Base-by-base conservation (phyloP, 2,888 invertebrate species). In the Zele albiditarsus region DNA sequence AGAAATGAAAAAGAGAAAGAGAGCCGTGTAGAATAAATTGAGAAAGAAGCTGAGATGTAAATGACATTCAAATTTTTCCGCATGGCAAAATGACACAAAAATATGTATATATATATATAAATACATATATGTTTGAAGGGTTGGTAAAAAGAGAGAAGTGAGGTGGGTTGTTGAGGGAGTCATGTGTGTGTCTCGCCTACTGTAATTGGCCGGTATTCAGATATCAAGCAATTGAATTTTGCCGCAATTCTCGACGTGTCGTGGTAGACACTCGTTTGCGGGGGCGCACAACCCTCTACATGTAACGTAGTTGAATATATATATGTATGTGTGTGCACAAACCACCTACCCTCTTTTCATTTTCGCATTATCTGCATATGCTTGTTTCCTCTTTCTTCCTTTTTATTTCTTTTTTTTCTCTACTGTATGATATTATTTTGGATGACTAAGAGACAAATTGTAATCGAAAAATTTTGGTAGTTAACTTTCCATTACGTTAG, bases 141-240 rank as follows among this genome's bases (percentile, higher is more conserved):
- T 49, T 66, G 65, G 20, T 38, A 25, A n/a, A 12, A 75, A 70
- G 20, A 20, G 53, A 60, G 25, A 6, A 66, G 66, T 27, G 20
- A 23, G 8, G 20, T 53, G 53, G n/a, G n/a, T 53, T 53, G 20
- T 53, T 53, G 53, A 53, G 53, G 53, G 53, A 53, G 53, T 53
- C 53, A 38, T 63, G 71, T 67, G 42, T 66, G 46, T 72, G 76
- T 77, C 75, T 78, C 68, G 79, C 53, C 57, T 6, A 57, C 42
- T 58, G 86, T 87, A 87, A 88, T 87, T 88, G 86, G 83, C 84
- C 84, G 83, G 84, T 86, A 86, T 87, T 87, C 87, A 84, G 84
- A 87, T 85, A 83, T 83, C 81, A 76, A 79, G 82, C 81, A 87
- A 87, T 87, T 85, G 84, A 87, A 85, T 87, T 80, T 84, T 82